phyloP scores from a whole-genome alignment of 2,888 invertebrate genomes.

The Trichopoda pennipes region DNA sequence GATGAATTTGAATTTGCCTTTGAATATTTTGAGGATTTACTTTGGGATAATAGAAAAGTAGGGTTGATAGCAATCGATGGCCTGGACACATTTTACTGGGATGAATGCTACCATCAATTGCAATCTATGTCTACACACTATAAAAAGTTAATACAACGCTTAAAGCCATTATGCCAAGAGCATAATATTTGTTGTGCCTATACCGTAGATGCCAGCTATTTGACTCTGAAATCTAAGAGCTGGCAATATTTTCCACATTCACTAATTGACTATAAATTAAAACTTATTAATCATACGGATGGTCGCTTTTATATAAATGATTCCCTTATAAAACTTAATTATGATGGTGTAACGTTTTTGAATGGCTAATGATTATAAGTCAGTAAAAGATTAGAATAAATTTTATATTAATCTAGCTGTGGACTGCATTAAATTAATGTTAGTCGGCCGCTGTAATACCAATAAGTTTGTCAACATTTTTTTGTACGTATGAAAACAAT shows the following conservation, averaged over 20 bases:
- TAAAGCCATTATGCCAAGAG: constrained; percentile 70
- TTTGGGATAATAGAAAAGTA: constrained; percentile 79
- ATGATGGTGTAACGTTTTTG: constrained; percentile 48
- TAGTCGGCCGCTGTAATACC: no score
- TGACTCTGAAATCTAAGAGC: constrained; percentile 34
- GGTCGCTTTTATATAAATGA: constrained; percentile 48
- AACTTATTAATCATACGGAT: constrained; percentile 32
- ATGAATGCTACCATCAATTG: constrained; percentile 69
- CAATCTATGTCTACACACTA: constrained; percentile 73
- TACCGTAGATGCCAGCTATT: constrained; percentile 71
- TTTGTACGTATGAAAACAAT: no score
- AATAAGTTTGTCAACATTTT: no score
- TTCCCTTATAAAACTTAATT: constrained; percentile 30
- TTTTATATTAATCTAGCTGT: neutral
- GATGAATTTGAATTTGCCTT: constrained; percentile 72
- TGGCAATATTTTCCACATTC: constrained; percentile 14
- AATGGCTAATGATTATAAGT: constrained; percentile 26
- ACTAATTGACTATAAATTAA: constrained; percentile 67
- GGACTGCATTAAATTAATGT: neutral
- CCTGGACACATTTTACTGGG: constrained; percentile 82
- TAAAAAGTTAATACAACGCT: constrained; percentile 66
- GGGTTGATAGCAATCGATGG: constrained; percentile 82
- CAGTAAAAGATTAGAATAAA: no score
- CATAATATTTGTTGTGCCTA: constrained; percentile 73
- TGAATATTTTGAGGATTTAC: constrained; percentile 76